These are phyloP conservation scores for Pseudorhiza aurosa DNA, from an alignment of 30 jellyfish, hydroid and myxozoan species.

Conservation along the genomic window DNA sequence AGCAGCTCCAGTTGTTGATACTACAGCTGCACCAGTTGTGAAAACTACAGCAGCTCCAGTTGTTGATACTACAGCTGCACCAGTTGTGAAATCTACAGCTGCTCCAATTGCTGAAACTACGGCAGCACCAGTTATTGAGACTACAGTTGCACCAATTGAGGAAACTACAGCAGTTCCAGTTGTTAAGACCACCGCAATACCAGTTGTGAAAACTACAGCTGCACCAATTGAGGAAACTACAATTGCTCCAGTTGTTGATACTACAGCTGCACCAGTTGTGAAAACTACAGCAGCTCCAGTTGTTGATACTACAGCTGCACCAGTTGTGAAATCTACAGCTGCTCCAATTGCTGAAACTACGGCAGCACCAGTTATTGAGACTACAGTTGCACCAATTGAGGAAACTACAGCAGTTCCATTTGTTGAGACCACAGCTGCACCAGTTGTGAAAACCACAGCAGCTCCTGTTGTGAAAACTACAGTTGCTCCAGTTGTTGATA, in stretches of 20 bases:
- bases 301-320: conserved; percentile 28
- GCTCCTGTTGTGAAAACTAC: conserved; percentile 47
- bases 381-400: conserved; percentile 11
- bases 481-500: conserved; percentile 27
- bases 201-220: conserved; percentile 28
- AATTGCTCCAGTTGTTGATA: conserved; percentile 41
- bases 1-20: conserved; percentile 16
- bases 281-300: conserved; percentile 33
- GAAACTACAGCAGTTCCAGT: conserved; percentile 53
- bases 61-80: conserved; percentile 7
- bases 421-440: conserved; percentile 39
- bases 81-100: conserved; percentile 13
- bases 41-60: conserved; percentile 31
- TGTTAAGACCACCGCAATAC: conserved; percentile 53
- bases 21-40: conserved; percentile 27
- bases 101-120: conserved; percentile 38
- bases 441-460: conserved; percentile 40
- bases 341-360: conserved; percentile 41
- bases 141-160: conserved; percentile 45
- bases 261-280: conserved; percentile 31
- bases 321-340: conserved; percentile 34
- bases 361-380: conserved; percentile 45
- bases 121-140: conserved; percentile 40
- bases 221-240: conserved; percentile 21
- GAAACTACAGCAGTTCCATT: conserved; percentile 46